A percentile compares a stretch with the other conserved stretches of the same genome.
These are phyloP conservation scores for Ophthalmolycus amberensis DNA, from an alignment of 2,113 vertebrate species.

Conservation along the genomic window DNA sequence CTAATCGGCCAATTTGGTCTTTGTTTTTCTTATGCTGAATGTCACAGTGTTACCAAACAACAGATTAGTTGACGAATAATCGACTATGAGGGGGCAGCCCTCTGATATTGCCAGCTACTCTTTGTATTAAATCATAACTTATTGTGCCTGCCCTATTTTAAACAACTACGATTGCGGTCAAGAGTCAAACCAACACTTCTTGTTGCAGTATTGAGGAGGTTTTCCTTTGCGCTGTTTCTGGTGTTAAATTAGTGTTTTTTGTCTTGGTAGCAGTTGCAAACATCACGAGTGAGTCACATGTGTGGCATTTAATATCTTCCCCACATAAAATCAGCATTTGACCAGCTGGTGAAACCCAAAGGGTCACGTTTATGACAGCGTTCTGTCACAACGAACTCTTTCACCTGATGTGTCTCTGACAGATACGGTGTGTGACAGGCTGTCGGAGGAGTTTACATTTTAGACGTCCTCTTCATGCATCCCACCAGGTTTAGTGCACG, in stretches of 20 bases:
- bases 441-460: neutral
- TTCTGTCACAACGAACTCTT: neutral
- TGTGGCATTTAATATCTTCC: neutral
- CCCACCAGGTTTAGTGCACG: neutral
- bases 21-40: no score
- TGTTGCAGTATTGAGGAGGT: neutral
- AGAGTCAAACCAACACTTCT: neutral
- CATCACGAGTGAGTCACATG: neutral
- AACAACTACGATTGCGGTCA: neutral
- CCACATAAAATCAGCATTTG: neutral
- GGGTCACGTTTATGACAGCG: neutral
- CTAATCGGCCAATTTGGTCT: no score
- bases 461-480: neutral
- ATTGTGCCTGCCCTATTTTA: neutral
- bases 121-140: neutral
- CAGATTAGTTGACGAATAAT: neutral
- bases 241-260: slow-evolving; percentile 2
- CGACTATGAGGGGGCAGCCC: no score
- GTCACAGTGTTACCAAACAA: no score
- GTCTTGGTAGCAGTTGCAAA: neutral
- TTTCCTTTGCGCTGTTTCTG: neutral
- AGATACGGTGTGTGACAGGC: neutral
- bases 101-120: neutral
- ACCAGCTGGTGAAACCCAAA: no score
- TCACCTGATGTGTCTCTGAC: neutral